These are phyloP conservation scores for Caenorhabditis panamensis DNA, from an alignment of 2,888 invertebrate genomes.

Conservation along the genomic window DNA sequence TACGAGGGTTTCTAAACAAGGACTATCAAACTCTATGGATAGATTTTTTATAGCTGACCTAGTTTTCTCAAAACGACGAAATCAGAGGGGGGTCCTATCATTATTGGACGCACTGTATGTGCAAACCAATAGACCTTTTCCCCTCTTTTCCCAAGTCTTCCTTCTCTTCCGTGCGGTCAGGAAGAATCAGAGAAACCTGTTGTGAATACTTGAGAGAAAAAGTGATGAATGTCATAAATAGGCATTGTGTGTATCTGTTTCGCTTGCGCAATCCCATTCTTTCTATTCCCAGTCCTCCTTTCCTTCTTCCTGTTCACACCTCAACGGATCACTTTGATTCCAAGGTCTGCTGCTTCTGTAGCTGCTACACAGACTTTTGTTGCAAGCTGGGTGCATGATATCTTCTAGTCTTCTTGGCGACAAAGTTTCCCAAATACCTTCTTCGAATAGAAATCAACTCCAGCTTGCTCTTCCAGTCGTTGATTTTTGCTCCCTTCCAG, in stretches of 20 bases:
- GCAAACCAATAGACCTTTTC: slow-evolving; percentile 27
- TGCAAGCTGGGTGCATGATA: no score
- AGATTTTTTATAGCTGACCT: no score
- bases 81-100: no score
- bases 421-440: not conserved
- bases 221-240: slow-evolving; percentile 37
- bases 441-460: no score
- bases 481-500: not conserved
- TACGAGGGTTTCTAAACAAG: no score
- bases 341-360: not conserved
- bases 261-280: slow-evolving; percentile 58
- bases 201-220: slow-evolving; percentile 35
- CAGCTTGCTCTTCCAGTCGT: no score
- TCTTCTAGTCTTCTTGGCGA: no score
- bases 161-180: slow-evolving; percentile 7
- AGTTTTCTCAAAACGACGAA: no score
- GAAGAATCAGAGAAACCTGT: slow-evolving; percentile 26
- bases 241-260: slow-evolving; percentile 14
- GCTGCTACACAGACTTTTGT: no score
- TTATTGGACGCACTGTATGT: no score
- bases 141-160: not conserved
- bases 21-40: no score
- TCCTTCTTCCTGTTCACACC: slow-evolving; percentile 22
- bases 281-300: slow-evolving; percentile 49
- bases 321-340: not conserved